Evolutionary conservation across 2,888 invertebrate genomes (phyloP).

Genomic region (Rambutsinella grinnellia): DNA sequence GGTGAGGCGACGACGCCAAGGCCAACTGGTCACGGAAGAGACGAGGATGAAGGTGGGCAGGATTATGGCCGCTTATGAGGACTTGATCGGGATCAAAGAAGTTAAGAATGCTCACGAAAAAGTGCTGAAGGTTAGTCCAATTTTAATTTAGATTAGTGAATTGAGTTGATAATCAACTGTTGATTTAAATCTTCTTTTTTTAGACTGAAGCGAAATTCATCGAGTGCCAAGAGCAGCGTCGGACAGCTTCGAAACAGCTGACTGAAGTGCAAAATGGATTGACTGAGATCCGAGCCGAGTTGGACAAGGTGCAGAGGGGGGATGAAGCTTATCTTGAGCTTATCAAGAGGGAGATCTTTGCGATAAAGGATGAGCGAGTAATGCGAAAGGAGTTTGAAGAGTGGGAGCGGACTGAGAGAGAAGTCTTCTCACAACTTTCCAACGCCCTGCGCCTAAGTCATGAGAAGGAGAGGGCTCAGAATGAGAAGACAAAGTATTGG

Average conservation of each 20-base stretch:
- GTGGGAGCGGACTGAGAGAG: conserved; percentile 82
- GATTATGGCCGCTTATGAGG: conserved; percentile 74
- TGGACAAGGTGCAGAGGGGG: conserved; percentile 82
- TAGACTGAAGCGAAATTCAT: conserved; percentile 76
- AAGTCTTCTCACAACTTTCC: conserved; percentile 80
- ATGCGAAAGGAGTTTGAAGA: conserved; percentile 75
- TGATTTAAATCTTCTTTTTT: conserved; percentile 50
- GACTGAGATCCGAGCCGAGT: conserved; percentile 80
- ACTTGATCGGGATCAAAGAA: conserved; percentile 82
- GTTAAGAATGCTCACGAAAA: conserved; percentile 81
- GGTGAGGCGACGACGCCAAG: conserved; percentile 1
- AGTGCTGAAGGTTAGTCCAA: conserved; percentile 76
- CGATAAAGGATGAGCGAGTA: conserved; percentile 71
- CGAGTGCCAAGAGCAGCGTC: conserved; percentile 76
- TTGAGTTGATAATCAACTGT: neutral
- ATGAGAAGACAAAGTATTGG: conserved; percentile 89
- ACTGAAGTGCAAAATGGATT: conserved; percentile 76
- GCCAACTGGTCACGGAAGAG: conserved; percentile 19
- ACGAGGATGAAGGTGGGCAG: conserved; percentile 43
- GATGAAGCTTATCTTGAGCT: conserved; percentile 82
- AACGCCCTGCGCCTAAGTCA: conserved; percentile 84
- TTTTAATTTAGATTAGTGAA: too few relatives aligned
- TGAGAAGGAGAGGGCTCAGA: conserved; percentile 84
- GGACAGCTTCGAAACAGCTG: conserved; percentile 76
- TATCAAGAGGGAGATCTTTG: conserved; percentile 79